Percentiles rank a stretch among this genome's conserved stretches.
These are phyloP conservation scores for Erebia epiphron DNA, from an alignment of 2,888 invertebrate genomes.

Conservation along the genomic window DNA sequence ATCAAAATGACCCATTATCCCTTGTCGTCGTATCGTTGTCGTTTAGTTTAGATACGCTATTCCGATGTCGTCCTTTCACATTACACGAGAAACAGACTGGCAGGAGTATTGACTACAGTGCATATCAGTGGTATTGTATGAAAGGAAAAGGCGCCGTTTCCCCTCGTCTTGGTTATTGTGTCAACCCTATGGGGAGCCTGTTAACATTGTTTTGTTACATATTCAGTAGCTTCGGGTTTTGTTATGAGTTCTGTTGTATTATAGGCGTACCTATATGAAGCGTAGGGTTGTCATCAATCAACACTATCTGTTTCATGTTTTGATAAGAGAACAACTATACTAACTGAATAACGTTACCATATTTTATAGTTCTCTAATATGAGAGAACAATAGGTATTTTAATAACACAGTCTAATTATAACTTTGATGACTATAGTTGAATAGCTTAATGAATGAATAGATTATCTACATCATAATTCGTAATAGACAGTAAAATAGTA, in stretches of 20 bases:
- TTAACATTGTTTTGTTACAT: constrained; percentile 14
- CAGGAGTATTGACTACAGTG: constrained; percentile 18
- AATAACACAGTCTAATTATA: too few relatives aligned
- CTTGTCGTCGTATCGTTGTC: constrained; percentile 5
- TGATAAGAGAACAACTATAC: not conserved
- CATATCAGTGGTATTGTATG: constrained; percentile 24
- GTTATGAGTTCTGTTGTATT: not conserved
- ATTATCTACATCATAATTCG: not conserved
- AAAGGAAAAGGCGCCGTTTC: constrained; percentile 23
- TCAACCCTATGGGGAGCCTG: constrained; percentile 12
- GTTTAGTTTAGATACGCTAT: constrained; percentile 5
- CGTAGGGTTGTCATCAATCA: not conserved
- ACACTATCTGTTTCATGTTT: not conserved
- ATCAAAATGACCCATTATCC: constrained; percentile 7
- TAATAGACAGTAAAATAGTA: not conserved
- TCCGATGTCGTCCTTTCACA: constrained; percentile 20
- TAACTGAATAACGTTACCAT: not conserved
- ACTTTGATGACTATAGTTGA: not conserved
- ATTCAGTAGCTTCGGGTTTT: not conserved
- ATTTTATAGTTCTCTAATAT: not conserved
- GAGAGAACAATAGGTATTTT: not conserved
- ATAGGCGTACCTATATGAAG: not conserved
- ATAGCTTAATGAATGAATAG: too few relatives aligned
- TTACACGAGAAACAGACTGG: constrained; percentile 22
- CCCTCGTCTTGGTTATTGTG: constrained; percentile 20